Conservation (phyloP, 2,797 vertebrate genomes). For the Sebastes diploproa region DNA sequence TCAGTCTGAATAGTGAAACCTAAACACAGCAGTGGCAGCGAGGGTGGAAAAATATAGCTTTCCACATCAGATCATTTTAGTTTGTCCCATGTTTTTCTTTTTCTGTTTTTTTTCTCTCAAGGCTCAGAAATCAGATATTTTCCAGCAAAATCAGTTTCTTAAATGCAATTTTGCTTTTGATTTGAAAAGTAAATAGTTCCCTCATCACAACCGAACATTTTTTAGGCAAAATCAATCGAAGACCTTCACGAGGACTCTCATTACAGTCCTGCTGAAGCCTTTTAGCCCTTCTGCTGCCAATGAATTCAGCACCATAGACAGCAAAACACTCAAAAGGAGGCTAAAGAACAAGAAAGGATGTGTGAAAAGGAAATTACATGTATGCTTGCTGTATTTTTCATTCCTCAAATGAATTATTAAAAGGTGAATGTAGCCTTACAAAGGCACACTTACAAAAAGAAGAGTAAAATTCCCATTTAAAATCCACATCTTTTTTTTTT, state of each 20-base stretch:
- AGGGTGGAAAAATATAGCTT: not conserved
- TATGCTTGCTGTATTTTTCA: not conserved
- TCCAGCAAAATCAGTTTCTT: not conserved
- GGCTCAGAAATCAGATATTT: not conserved
- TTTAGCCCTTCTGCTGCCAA: not conserved
- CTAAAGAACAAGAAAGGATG: not conserved
- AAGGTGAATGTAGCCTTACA: not conserved
- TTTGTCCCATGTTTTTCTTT: not conserved
- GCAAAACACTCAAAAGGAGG: not conserved
- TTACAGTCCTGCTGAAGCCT: not conserved
- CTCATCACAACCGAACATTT: not conserved
- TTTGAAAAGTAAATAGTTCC: not conserved
- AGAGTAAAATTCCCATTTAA: not conserved
- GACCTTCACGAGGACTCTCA: not conserved
- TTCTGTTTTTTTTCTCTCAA: not conserved
- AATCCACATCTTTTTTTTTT: not conserved
- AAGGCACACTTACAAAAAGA: not conserved
- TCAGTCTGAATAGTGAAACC: slow-evolving; percentile 12
- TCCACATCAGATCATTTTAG: slow-evolving; percentile 1
- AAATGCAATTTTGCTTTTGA: not conserved
- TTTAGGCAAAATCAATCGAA: not conserved
- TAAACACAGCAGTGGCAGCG: not conserved
- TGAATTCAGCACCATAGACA: slow-evolving; percentile 26
- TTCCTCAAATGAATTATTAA: slow-evolving; percentile 1
- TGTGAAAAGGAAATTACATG: not conserved